Conservation (phyloP, 2,113 vertebrate genomes). For the Xyrauchen texanus region DNA sequence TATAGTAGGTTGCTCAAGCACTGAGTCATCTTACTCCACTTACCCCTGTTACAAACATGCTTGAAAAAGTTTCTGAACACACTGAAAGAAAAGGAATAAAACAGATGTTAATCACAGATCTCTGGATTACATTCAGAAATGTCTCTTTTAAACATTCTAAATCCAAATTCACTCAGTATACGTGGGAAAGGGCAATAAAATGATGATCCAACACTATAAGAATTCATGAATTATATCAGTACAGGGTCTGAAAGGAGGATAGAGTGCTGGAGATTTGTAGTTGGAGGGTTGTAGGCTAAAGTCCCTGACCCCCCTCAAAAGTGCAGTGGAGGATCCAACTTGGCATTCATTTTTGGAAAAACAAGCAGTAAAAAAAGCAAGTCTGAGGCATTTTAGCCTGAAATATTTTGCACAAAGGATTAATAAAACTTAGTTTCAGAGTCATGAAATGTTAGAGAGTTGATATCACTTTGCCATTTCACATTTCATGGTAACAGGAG, state of each 20-base stretch:
- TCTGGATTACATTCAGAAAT: background rate
- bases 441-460: background rate
- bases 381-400: background rate
- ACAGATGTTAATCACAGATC: background rate
- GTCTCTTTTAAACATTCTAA: background rate
- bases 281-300: background rate
- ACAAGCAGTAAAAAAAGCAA: background rate
- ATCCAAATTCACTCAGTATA: background rate
- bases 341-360: background rate
- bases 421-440: background rate
- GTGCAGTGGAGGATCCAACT: background rate
- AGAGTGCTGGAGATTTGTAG: background rate
- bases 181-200: background rate
- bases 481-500: too few relatives aligned
- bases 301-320: background rate
- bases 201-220: background rate
- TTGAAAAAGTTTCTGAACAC: too few relatives aligned
- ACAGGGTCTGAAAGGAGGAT: background rate
- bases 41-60: too few relatives aligned
- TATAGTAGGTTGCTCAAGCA: too few relatives aligned
- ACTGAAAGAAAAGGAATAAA: too few relatives aligned
- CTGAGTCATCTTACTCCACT: too few relatives aligned
- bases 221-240: background rate
- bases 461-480: background rate
- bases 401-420: background rate